Percentiles rank a stretch among this genome's conserved stretches.
Conservation (phyloP, 2,888 invertebrate species). For the Geotrupes spiniger region DNA sequence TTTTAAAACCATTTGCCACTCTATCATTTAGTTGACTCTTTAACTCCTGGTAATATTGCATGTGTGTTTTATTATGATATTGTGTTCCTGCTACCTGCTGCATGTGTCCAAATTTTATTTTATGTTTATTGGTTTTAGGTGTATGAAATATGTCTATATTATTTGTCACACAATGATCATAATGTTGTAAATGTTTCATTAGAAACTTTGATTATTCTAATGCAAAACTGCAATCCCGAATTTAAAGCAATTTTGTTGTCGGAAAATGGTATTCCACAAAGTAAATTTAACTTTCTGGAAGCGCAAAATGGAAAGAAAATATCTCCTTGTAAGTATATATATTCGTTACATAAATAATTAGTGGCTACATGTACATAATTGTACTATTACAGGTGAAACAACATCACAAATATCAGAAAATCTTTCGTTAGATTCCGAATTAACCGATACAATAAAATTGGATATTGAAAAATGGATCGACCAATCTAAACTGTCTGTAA, state of each 20-base stretch:
- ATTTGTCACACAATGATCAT: slow-evolving; percentile 72
- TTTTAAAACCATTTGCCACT: too few relatives aligned
- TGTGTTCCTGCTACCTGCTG: too few relatives aligned
- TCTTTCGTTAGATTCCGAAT: slow-evolving; percentile 43
- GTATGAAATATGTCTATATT: slow-evolving; percentile 73
- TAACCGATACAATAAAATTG: slow-evolving; percentile 42
- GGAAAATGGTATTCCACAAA: slow-evolving; percentile 48
- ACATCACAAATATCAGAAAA: slow-evolving; percentile 46
- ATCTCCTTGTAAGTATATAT: slow-evolving; percentile 60
- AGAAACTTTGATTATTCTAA: slow-evolving; percentile 68
- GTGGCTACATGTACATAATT: too few relatives aligned
- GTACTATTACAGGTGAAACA: slow-evolving; percentile 50
- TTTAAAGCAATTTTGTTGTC: slow-evolving; percentile 57
- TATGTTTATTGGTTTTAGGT: slow-evolving; percentile 61
- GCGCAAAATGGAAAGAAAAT: slow-evolving; percentile 48
- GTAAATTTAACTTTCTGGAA: slow-evolving; percentile 47
- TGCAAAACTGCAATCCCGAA: slow-evolving; percentile 56
- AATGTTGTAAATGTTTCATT: slow-evolving; percentile 85
- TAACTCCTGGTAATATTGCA: too few relatives aligned
- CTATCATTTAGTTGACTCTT: too few relatives aligned
- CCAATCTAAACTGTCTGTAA: slow-evolving; percentile 45
- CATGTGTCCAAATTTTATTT: too few relatives aligned
- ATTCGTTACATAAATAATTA: too few relatives aligned
- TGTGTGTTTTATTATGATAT: too few relatives aligned
- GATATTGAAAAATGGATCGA: slow-evolving; percentile 50